These are phyloP conservation scores for Halesus radiatus DNA, from an alignment of 1,140 invertebrate genomes.

Conservation along the genomic window DNA sequence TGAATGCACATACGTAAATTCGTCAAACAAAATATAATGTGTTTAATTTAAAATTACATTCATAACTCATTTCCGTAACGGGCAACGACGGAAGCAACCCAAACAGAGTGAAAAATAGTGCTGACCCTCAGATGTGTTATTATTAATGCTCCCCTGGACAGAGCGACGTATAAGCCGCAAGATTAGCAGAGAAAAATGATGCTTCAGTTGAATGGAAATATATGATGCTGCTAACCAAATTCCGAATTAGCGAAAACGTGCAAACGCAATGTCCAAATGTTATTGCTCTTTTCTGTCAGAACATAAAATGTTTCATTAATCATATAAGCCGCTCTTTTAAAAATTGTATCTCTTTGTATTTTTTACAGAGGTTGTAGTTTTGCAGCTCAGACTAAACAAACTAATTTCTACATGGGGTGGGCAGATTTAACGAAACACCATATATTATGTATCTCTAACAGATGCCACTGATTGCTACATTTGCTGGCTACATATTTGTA, in stretches of 20 bases:
- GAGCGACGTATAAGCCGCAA: neutral
- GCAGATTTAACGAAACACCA: too few relatives aligned
- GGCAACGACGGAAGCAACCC: neutral
- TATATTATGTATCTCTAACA: too few relatives aligned
- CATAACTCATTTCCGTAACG: neutral
- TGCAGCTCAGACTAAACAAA: too few relatives aligned
- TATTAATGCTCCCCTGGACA: neutral
- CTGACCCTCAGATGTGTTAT: neutral
- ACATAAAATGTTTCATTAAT: neutral
- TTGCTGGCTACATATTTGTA: too few relatives aligned
- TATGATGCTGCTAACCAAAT: neutral
- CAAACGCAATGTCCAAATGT: too few relatives aligned
- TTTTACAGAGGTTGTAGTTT: too few relatives aligned
- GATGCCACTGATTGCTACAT: too few relatives aligned
- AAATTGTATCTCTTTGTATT: too few relatives aligned
- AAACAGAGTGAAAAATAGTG: slow-evolving; percentile 1
- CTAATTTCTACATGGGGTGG: too few relatives aligned
- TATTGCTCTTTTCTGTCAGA: too few relatives aligned
- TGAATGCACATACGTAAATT: neutral
- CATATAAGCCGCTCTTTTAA: neutral
- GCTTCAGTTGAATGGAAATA: neutral
- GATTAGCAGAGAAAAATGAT: slow-evolving; percentile 16
- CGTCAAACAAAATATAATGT: neutral
- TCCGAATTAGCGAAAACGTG: neutral
- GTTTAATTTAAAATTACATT: neutral